These are phyloP conservation scores for Chloebia gouldiae DNA, from an alignment of 2,113 vertebrate genomes.

Conservation along the genomic window DNA sequence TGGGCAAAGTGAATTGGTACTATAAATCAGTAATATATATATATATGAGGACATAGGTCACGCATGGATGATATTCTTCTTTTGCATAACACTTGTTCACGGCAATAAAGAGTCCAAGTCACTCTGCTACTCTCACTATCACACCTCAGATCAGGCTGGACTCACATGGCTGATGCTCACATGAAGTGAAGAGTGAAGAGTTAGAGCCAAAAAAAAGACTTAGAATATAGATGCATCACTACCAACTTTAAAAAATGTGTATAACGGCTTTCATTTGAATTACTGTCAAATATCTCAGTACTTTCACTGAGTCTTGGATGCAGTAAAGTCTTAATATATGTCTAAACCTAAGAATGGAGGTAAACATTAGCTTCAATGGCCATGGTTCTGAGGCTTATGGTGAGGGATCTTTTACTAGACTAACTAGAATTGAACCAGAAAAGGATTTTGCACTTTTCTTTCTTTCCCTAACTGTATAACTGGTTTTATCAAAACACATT, in stretches of 20 bases:
- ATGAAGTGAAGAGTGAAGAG: neutral
- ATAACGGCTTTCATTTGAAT: neutral
- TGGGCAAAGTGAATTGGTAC: neutral
- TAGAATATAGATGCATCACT: neutral
- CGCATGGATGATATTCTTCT: neutral
- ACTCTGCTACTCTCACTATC: neutral
- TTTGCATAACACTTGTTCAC: neutral
- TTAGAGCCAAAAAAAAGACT: neutral
- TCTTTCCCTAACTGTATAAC: neutral
- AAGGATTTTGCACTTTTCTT: neutral
- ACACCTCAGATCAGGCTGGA: accelerated
- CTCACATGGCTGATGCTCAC: neutral
- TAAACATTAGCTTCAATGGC: neutral
- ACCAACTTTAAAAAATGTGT: neutral
- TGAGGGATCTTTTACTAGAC: neutral
- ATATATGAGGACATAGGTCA: neutral
- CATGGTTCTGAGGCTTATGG: neutral
- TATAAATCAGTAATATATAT: neutral
- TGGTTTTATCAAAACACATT: neutral
- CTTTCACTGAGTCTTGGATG: neutral
- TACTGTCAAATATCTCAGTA: neutral
- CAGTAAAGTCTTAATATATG: neutral
- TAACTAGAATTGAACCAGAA: neutral
- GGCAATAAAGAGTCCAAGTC: neutral
- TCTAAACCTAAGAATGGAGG: neutral